Percentiles rank a stretch among this genome's conserved stretches.
Conservation (phyloP, 2,888 invertebrate genomes). For the Macropis europaea region DNA sequence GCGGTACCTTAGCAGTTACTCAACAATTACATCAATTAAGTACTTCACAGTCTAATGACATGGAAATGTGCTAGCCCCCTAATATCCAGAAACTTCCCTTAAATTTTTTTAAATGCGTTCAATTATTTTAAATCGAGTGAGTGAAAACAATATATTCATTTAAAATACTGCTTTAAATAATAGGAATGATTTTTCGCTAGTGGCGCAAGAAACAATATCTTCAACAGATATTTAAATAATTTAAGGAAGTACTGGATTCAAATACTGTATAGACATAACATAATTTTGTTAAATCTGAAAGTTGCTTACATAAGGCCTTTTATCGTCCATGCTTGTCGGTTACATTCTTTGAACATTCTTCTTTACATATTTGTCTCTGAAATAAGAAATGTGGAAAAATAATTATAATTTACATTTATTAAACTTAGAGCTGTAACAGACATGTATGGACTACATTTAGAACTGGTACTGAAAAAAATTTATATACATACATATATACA, state of each 20-base stretch:
- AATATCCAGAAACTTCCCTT: constrained; percentile 36
- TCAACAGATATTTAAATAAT: constrained; percentile 21
- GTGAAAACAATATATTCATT: not conserved
- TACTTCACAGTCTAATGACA: constrained; percentile 78
- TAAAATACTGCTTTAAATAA: constrained; percentile 3
- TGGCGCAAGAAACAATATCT: constrained; percentile 18
- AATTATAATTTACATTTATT: constrained; percentile 4
- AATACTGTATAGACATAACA: constrained; percentile 40
- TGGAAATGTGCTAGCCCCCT: constrained; percentile 77
- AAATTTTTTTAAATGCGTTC: constrained; percentile 13
- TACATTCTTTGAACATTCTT: constrained; percentile 8
- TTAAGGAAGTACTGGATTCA: constrained; percentile 40
- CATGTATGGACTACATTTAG: constrained; percentile 47
- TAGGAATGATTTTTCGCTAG: constrained; percentile 22
- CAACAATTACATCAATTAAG: constrained; percentile 87
- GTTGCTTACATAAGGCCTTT: constrained; percentile 55
- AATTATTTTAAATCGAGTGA: constrained; percentile 25
- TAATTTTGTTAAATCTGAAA: constrained; percentile 51
- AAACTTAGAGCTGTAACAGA: constrained; percentile 28
- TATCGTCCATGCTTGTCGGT: constrained; percentile 51
- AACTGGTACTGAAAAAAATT: constrained; percentile 41
- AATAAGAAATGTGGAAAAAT: not conserved
- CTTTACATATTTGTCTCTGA: not conserved
- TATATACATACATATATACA: constrained; percentile 21
- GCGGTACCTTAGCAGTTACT: constrained; percentile 89